Conservation (phyloP, 64 coral and sea anemone species). For the Stichodactyla mertensii region DNA sequence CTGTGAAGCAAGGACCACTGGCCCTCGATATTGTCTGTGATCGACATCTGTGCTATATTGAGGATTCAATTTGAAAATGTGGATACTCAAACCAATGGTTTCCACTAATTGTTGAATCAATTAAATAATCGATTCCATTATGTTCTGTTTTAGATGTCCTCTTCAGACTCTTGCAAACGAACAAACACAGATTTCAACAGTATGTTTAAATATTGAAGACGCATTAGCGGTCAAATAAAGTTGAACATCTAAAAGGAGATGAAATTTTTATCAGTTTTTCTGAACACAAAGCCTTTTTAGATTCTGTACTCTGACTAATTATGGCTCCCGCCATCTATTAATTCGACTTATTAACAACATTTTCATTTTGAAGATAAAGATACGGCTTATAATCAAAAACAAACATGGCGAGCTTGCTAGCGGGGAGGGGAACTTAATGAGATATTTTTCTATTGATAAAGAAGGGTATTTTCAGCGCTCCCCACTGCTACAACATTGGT, state of each 20-base stretch:
- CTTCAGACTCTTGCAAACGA: slow-evolving; percentile 2
- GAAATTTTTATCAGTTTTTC: background rate
- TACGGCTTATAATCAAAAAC: background rate
- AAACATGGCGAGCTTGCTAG: background rate
- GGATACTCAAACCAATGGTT: slow-evolving; percentile 2
- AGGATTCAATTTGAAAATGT: slow-evolving; percentile 10
- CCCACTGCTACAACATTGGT: background rate
- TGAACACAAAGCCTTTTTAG: background rate
- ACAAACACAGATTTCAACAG: slow-evolving; percentile 9
- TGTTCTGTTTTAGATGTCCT: background rate
- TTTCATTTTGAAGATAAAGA: background rate
- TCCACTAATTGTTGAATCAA: slow-evolving; percentile 6
- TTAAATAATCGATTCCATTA: slow-evolving; percentile 23
- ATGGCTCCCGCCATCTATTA: background rate
- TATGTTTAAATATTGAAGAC: background rate
- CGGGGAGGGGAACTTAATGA: background rate
- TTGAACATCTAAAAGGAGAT: background rate
- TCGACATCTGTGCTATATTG: slow-evolving; percentile 3
- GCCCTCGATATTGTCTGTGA: background rate
- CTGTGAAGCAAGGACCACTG: background rate
- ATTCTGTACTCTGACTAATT: background rate
- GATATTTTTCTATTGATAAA: background rate
- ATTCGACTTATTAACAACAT: background rate
- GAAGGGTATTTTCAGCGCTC: background rate
- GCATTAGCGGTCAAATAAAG: background rate